Evolutionary conservation across 2,797 vertebrate species (phyloP), one percentile per base, ranked within the genome.

Genomic region (Vireo griseus): DNA sequence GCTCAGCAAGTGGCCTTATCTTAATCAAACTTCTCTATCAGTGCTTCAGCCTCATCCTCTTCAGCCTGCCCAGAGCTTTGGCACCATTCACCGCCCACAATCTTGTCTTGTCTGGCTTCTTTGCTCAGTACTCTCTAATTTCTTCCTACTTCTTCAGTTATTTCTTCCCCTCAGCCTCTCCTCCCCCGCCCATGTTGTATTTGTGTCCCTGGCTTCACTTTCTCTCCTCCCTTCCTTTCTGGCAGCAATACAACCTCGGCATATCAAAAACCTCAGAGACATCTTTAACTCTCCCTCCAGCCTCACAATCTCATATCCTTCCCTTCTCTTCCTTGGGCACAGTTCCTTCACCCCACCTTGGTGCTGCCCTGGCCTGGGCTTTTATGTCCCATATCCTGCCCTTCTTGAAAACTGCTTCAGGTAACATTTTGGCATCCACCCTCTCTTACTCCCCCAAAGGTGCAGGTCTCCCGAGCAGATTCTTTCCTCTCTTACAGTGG

Each of bases 131-230:
- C 33, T 75, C 40, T 80, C 55, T 88, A 57, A 94, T 96, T 92
- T 85, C 71, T 76, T 89, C 89, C 89, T 77, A 47, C 40, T 91
- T 88, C 84, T 71, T 76, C 47, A 79, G 48, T 74, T 85, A 71
- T 82, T 91, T 89, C 74, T 93, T 86, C 74, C 74, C n/a, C 85
- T 92, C 59, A 82, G 61, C 65, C 37, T 73, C 83, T 95, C 67
- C 52, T 85, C 68, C 59, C 47, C 62, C 47, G 37, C 71, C 45
- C 73, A 81, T 58, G 65, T 33, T 50, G 42, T 81, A 79, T 86
- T 91, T 91, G 52, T 47, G 54, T 88, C 62, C 68, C 69, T 72
- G 57, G 68, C 54, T 92, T 78, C 55, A 75, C 66, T 81, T 86
- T 77, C 77, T n/a, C 58, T 85, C 82, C 93, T 86, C 85, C 69